Conservation (phyloP, 2,888 invertebrate species). For the Mesoligia furuncula region DNA sequence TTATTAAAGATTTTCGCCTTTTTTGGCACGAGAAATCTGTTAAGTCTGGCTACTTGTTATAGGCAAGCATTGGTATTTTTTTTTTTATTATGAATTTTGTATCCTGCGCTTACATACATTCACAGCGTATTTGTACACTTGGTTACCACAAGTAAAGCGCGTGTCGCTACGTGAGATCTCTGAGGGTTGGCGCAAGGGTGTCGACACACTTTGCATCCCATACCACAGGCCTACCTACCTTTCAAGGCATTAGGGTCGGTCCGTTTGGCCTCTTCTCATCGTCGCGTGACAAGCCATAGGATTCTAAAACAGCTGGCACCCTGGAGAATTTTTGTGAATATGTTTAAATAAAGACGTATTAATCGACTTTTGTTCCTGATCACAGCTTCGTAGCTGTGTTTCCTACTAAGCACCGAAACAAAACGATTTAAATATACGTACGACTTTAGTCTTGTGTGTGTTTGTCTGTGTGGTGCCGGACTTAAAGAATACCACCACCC, state of each 20-base stretch:
- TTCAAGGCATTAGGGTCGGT: neutral
- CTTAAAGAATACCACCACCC: no score
- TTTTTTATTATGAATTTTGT: no score
- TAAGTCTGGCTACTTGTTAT: neutral
- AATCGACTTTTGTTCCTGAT: neutral
- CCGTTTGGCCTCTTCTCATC: no score
- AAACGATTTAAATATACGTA: neutral
- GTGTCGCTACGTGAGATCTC: neutral
- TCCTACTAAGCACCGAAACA: neutral
- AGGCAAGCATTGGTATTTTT: neutral
- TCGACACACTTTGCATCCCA: no score
- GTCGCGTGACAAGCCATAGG: neutral
- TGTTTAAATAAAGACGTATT: no score
- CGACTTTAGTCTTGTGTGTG: no score
- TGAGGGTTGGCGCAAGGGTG: no score
- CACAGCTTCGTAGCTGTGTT: no score
- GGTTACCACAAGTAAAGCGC: neutral
- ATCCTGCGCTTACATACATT: neutral
- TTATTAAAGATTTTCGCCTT: slow-evolving; percentile 40
- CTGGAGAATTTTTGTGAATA: no score
- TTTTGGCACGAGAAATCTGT: slow-evolving; percentile 8
- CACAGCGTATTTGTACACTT: neutral
- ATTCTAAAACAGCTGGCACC: no score
- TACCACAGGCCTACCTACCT: neutral
- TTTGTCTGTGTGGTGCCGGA: no score